Evolutionary conservation across 1,140 invertebrate species (phyloP).

Genomic region (Sitodiplosis mosellana): DNA sequence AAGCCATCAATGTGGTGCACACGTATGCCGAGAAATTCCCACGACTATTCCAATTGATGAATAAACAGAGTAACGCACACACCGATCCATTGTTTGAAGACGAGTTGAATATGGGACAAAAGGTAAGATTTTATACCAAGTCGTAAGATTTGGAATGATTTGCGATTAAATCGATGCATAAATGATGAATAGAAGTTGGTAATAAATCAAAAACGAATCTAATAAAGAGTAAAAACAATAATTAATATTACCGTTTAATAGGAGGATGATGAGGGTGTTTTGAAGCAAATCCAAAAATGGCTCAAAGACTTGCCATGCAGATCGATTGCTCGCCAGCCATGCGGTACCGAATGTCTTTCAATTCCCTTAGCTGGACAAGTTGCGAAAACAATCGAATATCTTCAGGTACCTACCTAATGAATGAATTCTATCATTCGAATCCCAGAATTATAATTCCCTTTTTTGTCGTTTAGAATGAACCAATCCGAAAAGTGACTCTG

Average conservation of each 20-base stretch:
- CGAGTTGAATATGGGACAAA: slow-evolving; percentile 35
- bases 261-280: slow-evolving; percentile 24
- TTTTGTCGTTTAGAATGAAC: too few species aligned
- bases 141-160: too few species aligned
- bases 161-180: too few species aligned
- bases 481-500: background rate
- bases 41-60: slow-evolving; percentile 48
- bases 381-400: slow-evolving; percentile 33
- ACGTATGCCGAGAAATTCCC: slow-evolving; percentile 54
- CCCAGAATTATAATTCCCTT: slow-evolving; percentile 7
- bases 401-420: too few species aligned
- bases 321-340: slow-evolving; percentile 35
- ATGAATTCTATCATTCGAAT: too few species aligned
- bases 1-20: slow-evolving; percentile 47
- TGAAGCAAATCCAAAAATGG: slow-evolving; percentile 46
- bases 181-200: too few species aligned
- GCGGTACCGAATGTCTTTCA: slow-evolving; percentile 50
- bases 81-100: slow-evolving; percentile 42
- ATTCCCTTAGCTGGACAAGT: slow-evolving; percentile 43
- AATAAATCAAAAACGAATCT: too few species aligned
- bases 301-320: slow-evolving; percentile 45
- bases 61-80: slow-evolving; percentile 15
- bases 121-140: slow-evolving; percentile 2
- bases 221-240: too few species aligned
- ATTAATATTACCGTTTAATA: too few species aligned